phyloP scores from a whole-genome alignment of 2,113 vertebrate species.

The Chrysochloris asiatica region DNA sequence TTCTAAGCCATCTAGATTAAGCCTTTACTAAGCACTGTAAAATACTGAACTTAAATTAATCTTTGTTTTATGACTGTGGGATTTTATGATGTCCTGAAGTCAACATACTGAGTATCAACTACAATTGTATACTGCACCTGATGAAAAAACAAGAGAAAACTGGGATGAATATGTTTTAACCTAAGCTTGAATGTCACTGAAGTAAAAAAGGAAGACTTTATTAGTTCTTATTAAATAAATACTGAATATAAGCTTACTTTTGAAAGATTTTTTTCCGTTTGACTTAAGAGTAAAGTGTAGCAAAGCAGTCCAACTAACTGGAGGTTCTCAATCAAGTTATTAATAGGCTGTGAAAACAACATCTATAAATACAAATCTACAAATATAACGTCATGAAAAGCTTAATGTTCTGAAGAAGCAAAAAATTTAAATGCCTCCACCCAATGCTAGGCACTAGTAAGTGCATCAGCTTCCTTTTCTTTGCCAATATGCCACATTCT shows the following conservation, averaged over 20 bases:
- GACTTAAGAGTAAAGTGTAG: background rate
- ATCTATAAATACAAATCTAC: too few relatives aligned
- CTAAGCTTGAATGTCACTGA: background rate
- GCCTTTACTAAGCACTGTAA: slow-evolving; percentile 17
- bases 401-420: background rate
- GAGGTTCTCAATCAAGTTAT: background rate
- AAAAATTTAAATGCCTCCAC: background rate
- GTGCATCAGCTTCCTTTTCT: background rate
- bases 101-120: background rate
- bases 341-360: background rate
- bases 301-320: background rate
- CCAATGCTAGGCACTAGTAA: background rate
- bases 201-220: background rate
- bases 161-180: background rate
- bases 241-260: background rate
- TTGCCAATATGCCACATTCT: background rate
- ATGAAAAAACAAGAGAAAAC: background rate
- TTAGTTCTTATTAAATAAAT: slow-evolving; percentile 29
- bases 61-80: background rate
- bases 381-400: too few relatives aligned
- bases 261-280: slow-evolving; percentile 14
- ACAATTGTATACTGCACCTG: background rate
- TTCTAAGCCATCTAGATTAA: slow-evolving; percentile 25
- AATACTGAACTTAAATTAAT: background rate
- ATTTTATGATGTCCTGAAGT: slow-evolving; percentile 13